phyloP scores from a whole-genome alignment of 2,113 vertebrate species.

The Aphelocoma coerulescens region DNA sequence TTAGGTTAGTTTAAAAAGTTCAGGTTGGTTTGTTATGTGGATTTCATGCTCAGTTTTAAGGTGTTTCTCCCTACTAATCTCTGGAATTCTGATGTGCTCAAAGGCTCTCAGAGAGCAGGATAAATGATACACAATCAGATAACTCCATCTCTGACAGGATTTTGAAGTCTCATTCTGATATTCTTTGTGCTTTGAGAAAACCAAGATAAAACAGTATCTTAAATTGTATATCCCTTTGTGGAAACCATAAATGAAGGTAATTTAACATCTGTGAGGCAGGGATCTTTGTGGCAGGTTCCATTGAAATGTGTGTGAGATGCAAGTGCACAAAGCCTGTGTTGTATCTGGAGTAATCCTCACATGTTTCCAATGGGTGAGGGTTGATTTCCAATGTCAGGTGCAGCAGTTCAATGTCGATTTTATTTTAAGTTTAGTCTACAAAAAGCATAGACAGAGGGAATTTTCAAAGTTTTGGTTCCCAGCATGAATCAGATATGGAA shows the following conservation, averaged over 20 bases:
- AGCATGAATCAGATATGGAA: not conserved
- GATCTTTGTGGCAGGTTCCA: not conserved
- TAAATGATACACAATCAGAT: not conserved
- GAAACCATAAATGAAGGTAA: not conserved
- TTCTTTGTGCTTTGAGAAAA: constrained; percentile 8
- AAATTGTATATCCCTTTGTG: not conserved
- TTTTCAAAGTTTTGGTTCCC: not conserved
- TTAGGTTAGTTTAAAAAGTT: not conserved
- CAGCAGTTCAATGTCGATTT: not conserved
- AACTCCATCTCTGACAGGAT: not conserved
- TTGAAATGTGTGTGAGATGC: not conserved
- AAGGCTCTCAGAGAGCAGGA: not conserved
- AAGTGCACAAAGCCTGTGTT: rapidly evolving
- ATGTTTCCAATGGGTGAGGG: not conserved
- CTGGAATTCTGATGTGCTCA: not conserved
- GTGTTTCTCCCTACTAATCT: not conserved
- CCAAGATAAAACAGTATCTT: not conserved
- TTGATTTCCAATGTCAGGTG: not conserved
- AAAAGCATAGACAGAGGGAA: not conserved
- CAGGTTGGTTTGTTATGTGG: not conserved
- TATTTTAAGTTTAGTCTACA: not conserved
- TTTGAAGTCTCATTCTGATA: not conserved
- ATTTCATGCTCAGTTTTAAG: not conserved
- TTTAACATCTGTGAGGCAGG: not conserved
- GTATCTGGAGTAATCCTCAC: not conserved